Base-by-base conservation (phyloP, 2,797 vertebrate species). In the Urophycis tenuis region DNA sequence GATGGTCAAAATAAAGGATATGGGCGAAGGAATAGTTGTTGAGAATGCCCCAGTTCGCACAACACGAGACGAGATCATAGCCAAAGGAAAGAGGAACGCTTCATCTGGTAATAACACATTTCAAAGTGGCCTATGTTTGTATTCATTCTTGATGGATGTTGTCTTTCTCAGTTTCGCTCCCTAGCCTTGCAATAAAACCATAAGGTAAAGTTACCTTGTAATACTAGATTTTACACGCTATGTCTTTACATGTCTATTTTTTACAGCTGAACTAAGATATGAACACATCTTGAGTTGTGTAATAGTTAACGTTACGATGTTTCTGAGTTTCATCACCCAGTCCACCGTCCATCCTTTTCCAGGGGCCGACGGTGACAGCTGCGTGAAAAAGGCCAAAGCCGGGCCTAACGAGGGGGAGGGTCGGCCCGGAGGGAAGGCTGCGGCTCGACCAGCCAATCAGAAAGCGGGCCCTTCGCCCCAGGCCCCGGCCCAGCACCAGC, bases 1-100 rank as follows among this genome's bases (percentile, higher is more conserved):
- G 49, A 98, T 96, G 96, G 95, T 95, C 83, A 97, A 94, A 89
- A 93, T 97, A 80, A 91, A 93, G 84, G 94, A 95, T 88, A 97
- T 99, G 98, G 94, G 94, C 15, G 95, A 97, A 82, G 97, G 95
- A 81, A 95, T 99, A 74, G 91, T 90, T 36, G 95, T 98, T 79
- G 88, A 78, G 64, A 93, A 94, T 81, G 89, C 92, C 75, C 96
- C 96, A 1, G 86, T 91, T 86, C 92, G 82, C 90, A 95, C 93
- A 3, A 94, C 94, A n/a, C 93, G 94, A 89, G 96, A 95, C 75
- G 95, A 95, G 89, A 86, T 95, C 87, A 90, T 92, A 92, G 90
- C 93, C 84, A 96, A 92, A 93, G 94, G 94, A 87, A 99, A 96
- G 93, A 94, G 95, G 91, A 91, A 92, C 82, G 88, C 92, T 85